Conservation (phyloP, 2,888 invertebrate genomes). For the Deilephila elpenor region DNA sequence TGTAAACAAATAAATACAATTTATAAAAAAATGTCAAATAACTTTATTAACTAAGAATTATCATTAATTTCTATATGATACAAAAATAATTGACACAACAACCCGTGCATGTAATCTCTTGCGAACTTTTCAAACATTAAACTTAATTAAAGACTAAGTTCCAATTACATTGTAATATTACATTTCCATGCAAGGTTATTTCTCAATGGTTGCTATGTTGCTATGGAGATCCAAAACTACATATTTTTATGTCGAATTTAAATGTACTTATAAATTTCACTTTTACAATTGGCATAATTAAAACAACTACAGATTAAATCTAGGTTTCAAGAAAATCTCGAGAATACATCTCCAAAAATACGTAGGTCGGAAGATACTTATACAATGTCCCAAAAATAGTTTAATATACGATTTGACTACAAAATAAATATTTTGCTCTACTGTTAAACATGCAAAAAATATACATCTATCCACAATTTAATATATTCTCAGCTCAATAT, state of each 20-base stretch:
- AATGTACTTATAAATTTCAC: slow-evolving; percentile 17
- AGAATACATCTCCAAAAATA: slow-evolving; percentile 44
- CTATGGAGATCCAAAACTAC: slow-evolving; percentile 10
- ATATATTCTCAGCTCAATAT: slow-evolving; percentile 1
- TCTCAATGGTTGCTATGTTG: not conserved
- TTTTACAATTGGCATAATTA: not conserved
- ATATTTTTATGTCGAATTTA: not conserved
- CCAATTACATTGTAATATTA: not conserved
- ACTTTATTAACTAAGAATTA: slow-evolving; percentile 68
- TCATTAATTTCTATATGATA: slow-evolving; percentile 52
- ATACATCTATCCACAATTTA: slow-evolving; percentile 43
- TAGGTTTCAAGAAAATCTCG: slow-evolving; percentile 30
- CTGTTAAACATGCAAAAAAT: slow-evolving; percentile 54
- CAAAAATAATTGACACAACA: slow-evolving; percentile 61
- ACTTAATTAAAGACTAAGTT: not conserved
- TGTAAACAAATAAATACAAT: slow-evolving; percentile 41
- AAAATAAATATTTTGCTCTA: slow-evolving; percentile 59
- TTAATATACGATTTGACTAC: slow-evolving; percentile 38
- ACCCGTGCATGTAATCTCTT: slow-evolving; percentile 41
- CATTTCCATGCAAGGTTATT: slow-evolving; percentile 2
- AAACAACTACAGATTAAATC: slow-evolving; percentile 16
- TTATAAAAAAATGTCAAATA: slow-evolving; percentile 52
- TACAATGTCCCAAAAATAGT: slow-evolving; percentile 51
- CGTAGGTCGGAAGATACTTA: slow-evolving; percentile 28
- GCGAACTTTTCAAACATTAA: slow-evolving; percentile 20